Base-by-base conservation (phyloP, 2,113 vertebrate genomes). In the Anhinga anhinga region DNA sequence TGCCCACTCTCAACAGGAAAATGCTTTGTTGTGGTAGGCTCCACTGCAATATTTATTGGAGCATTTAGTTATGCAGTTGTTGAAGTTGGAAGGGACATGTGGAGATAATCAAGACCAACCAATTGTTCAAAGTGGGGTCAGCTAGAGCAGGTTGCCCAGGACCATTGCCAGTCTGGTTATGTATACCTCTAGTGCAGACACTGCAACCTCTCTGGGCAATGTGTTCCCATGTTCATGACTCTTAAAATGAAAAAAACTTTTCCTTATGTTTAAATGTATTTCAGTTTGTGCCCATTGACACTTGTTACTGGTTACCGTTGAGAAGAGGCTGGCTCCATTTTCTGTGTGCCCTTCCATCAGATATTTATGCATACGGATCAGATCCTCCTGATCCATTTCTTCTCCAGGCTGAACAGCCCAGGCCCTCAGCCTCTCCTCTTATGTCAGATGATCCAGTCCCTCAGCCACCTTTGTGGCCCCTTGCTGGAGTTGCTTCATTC, bases 141-240 rank as follows among this genome's bases (percentile, higher is more conserved):
- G 13, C 62, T n/a, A 5, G 29, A 58, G 34, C 49, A 42, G 67
- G n/a, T 49, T 73, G 29, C n/a, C 32, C 47, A 18, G 50, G 14
- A 14, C 49, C 1, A 0, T 44, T 34, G 34, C 34, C 36, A 25
- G 7, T 23, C 56, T 78, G 47, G n/a, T 40, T 90, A 50, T 69
- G 36, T 36, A 9, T 56, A 50, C 15, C 23, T 66, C 20, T 11
- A 18, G 1, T 38, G 45, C 42, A 66, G 66, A 44, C 32, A 19
- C 16, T 2, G 1, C 52, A 49, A 1, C 30, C 45, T 66, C 29
- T 42, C 2, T 2, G 38, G 58, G 56, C 38, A 63, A 2, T 0
- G 0, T 26, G 15, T 62, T 61, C n/a, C 40, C 17, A 2, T 3
- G 14, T 59, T 49, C 42, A 19, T 77, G 38, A 12, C 40, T 77